These are phyloP conservation scores for Pheosia tremula DNA, from an alignment of 2,888 invertebrate species.

Conservation along the genomic window DNA sequence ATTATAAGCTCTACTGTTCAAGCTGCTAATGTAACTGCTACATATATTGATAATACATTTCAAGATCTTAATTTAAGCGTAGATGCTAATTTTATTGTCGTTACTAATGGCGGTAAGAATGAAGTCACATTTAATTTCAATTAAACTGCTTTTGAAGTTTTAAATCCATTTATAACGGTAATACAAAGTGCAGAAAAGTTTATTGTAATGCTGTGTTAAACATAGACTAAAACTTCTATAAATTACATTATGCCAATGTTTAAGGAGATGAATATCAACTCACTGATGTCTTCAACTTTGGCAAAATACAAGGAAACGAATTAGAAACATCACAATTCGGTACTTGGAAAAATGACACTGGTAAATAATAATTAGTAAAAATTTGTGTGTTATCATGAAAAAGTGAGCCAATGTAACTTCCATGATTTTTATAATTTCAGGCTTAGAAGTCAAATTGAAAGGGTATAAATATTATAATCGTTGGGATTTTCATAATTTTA, in stretches of 20 bases:
- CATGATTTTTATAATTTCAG: slow-evolving; percentile 45
- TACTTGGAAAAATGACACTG: slow-evolving; percentile 49
- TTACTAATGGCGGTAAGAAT: slow-evolving; percentile 42
- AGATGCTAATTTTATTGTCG: slow-evolving; percentile 60
- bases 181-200: no score
- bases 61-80: slow-evolving; percentile 60
- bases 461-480: slow-evolving; percentile 72
- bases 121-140: not conserved
- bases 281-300: slow-evolving; percentile 68
- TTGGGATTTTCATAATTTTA: slow-evolving; percentile 74
- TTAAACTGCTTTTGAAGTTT: not conserved
- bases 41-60: slow-evolving; percentile 42
- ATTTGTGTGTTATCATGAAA: not conserved
- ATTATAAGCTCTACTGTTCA: slow-evolving; percentile 34
- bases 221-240: no score
- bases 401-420: not conserved
- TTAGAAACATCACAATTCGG: slow-evolving; percentile 57
- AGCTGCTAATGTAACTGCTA: slow-evolving; percentile 5
- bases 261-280: slow-evolving; percentile 51
- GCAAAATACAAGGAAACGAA: slow-evolving; percentile 67
- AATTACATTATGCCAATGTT: slow-evolving; percentile 16
- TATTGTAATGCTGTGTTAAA: no score
- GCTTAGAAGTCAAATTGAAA: slow-evolving; percentile 48
- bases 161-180: no score
- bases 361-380: slow-evolving; percentile 34